Conservation (phyloP, 2,113 vertebrate species). For the Callorhinus ursinus region DNA sequence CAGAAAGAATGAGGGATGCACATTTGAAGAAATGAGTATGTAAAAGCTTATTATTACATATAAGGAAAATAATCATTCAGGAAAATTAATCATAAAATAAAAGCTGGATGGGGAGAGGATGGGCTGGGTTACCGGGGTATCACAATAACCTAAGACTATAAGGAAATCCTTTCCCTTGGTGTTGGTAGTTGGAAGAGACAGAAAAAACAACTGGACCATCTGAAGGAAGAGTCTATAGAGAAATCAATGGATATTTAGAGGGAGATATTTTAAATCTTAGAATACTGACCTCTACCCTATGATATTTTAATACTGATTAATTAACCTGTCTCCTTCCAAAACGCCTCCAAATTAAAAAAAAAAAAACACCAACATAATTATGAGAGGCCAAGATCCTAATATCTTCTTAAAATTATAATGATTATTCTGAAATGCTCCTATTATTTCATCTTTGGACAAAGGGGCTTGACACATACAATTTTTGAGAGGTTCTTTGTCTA, state of each 20-base stretch:
- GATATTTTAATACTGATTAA: neutral
- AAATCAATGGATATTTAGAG: neutral
- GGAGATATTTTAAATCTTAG: neutral
- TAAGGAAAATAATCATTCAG: neutral
- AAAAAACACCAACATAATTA: neutral
- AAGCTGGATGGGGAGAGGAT: neutral
- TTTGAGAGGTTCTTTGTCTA: slow-evolving; percentile 6
- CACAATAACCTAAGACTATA: neutral
- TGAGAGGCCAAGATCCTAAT: neutral
- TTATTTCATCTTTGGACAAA: slow-evolving; percentile 8
- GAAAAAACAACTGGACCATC: neutral
- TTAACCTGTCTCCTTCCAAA: neutral
- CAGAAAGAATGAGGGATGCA: neutral
- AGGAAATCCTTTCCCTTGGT: neutral
- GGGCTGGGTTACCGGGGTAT: neutral
- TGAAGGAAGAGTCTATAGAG: neutral
- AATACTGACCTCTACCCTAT: neutral
- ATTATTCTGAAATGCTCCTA: slow-evolving; percentile 21
- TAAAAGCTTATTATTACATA: neutral
- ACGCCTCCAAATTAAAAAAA: neutral
- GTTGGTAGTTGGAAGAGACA: neutral
- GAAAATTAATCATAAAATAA: neutral
- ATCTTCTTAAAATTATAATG: neutral
- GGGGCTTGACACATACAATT: neutral
- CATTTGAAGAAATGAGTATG: neutral